Evolutionary conservation across 2,888 invertebrate species (phyloP), one percentile per base, ranked within the genome.

Genomic region (Phyllotreta cruciferae): DNA sequence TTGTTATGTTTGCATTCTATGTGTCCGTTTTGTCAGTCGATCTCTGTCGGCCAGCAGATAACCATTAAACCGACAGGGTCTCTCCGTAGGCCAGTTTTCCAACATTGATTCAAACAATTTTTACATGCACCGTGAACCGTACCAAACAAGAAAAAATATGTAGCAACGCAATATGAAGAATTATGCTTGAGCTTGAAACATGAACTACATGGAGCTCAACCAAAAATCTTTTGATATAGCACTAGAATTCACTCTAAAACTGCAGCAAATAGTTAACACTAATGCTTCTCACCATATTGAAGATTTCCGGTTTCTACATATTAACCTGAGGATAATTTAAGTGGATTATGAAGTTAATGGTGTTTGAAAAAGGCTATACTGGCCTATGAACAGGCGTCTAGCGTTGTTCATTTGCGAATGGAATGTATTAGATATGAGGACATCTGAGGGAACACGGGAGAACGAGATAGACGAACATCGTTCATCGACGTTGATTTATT

Each of bases 321-420:
- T n/a, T n/a, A n/a, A n/a, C n/a, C n/a, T n/a, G n/a, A n/a, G n/a
- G n/a, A n/a, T n/a, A n/a, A n/a, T n/a, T n/a, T n/a, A n/a, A n/a
- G n/a, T n/a, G n/a, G n/a, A n/a, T n/a, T n/a, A n/a, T n/a, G n/a
- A n/a, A n/a, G n/a, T n/a, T n/a, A n/a, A n/a, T n/a, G n/a, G n/a
- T n/a, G n/a, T n/a, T n/a, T 41, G 41, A 41, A 41, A n/a, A 37
- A n/a, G 38, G 52, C 9, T 11, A n/a, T n/a, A 52, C 52, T 52
- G 52, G 52, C 37, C 52, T 52, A 52, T 10, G 13, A 34, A 10
- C 24, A 6, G 37, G 37, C 13, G 52, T 74, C 72, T 74, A 73
- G n/a, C 73, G 54, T 45, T 75, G 74, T 73, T 73, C 71, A 74
- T 73, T 74, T 74, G 73, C 71, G 71, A 70, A 62, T 65, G n/a